Evolutionary conservation across 2,888 invertebrate species (phyloP), one percentile per base, ranked within the genome.

Genomic region (Lutraria lutraria): DNA sequence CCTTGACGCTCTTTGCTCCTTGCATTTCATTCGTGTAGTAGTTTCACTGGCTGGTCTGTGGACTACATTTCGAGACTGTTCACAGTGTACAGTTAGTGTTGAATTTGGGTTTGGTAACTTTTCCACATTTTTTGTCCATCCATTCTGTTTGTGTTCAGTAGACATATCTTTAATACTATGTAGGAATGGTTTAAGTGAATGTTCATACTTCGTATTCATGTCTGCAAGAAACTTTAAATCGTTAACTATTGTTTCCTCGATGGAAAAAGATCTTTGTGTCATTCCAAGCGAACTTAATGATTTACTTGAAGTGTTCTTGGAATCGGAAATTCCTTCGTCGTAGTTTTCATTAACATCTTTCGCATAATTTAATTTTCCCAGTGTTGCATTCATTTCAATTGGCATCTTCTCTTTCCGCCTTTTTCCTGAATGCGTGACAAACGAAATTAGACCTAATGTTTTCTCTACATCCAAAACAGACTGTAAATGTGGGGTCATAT

Each of bases 121-220:
- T 60, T 19, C 4, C 16, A 53, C 21, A 21, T 68, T 72, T 53
- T 53, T 82, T 34, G 31, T 25, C 16, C 52, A 52, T 83, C 19
- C 12, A 6, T 43, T 31, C n/a, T n/a, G 60, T 19, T 84, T 84
- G 53, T 68, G 72, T 54, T 81, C 72, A 3, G 72, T 21, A 0
- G 88, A 84, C 6, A 85, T 68, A 29, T 81, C 63, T 80, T 79
- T 84, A 6, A 85, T 68, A 63, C 85, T 84, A 54, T 88, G 76
- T 0, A 88, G 34, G 81, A 88, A 88, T 21, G 88, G 88, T 81
- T 88, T 85, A 53, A 88, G 63, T 16, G 88, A 85, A 34, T 85
- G 84, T 29, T 84, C 81, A 68, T 85, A 84, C 53, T 88, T 88
- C 25, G 56, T 54, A 43, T 81, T 72, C 80, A 88, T 80, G 25